Evolutionary conservation across 2,888 invertebrate species (phyloP).

Genomic region (Rhyacophila evoluta): DNA sequence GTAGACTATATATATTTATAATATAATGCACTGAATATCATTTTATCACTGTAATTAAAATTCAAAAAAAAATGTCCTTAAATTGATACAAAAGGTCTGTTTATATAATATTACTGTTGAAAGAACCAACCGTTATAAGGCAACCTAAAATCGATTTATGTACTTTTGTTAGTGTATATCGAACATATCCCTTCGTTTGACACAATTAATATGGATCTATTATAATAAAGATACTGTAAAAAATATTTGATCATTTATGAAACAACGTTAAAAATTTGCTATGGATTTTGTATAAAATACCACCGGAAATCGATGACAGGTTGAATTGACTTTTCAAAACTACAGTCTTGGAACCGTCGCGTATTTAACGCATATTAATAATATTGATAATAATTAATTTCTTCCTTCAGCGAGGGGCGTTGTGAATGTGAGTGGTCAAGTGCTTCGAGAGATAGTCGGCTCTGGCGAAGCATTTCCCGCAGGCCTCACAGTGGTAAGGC

Average conservation of each 20-base stretch:
- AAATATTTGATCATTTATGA: constrained; percentile 51
- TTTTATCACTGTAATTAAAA: constrained; percentile 27
- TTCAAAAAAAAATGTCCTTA: not conserved
- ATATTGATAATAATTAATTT: no score
- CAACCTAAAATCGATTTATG: constrained; percentile 55
- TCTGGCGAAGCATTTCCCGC: constrained; percentile 91
- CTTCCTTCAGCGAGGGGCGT: constrained; percentile 67
- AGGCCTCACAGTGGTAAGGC: constrained; percentile 92
- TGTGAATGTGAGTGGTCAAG: constrained; percentile 90
- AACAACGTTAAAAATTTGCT: constrained; percentile 50
- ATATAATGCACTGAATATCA: constrained; percentile 5
- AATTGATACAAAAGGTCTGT: constrained; percentile 20
- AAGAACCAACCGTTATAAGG: constrained; percentile 55
- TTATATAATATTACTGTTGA: constrained; percentile 44
- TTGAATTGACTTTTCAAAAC: constrained; percentile 50
- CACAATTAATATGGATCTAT: constrained; percentile 51
- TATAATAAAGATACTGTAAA: constrained; percentile 53
- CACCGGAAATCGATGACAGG: constrained; percentile 29
- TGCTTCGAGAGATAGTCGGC: constrained; percentile 93
- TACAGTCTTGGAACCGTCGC: constrained; percentile 5
- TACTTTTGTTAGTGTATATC: constrained; percentile 48
- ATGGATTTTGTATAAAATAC: constrained; percentile 50
- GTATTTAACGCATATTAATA: not conserved
- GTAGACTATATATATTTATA: not conserved
- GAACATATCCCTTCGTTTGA: constrained; percentile 51